Conservation (phyloP, 2,113 vertebrate species). For the Callopanchax toddi region DNA sequence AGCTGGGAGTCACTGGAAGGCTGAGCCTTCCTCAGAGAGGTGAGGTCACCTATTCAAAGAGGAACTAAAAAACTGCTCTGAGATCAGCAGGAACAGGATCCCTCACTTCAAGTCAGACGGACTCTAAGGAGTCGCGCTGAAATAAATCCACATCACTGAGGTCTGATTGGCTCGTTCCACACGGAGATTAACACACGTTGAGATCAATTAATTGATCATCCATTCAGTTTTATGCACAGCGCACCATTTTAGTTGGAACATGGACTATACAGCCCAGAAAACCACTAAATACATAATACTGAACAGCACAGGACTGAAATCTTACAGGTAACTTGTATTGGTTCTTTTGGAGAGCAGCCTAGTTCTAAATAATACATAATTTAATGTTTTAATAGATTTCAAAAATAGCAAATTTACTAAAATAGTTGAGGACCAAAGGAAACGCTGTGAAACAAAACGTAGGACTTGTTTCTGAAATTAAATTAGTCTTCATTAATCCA, state of each 20-base stretch:
- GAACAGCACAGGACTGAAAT: too few relatives aligned
- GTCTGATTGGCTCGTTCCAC: constrained; percentile 6
- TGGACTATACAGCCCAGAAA: not conserved
- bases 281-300: not conserved
- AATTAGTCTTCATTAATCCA: too few relatives aligned
- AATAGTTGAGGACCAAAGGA: too few relatives aligned
- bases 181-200: constrained; percentile 1
- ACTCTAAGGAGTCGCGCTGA: not conserved
- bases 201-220: constrained; percentile 12
- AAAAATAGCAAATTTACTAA: too few relatives aligned
- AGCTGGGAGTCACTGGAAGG: constrained; percentile 31
- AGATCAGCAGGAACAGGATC: constrained; percentile 14
- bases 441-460: too few relatives aligned
- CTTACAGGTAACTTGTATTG: too few relatives aligned
- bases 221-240: not conserved
- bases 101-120: constrained; percentile 22
- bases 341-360: too few relatives aligned
- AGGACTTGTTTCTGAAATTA: too few relatives aligned
- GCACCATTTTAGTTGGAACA: not conserved
- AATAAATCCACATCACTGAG: constrained; percentile 19
- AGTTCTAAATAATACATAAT: too few relatives aligned
- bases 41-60: constrained; percentile 26
- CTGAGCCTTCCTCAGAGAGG: constrained; percentile 3
- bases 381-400: too few relatives aligned
- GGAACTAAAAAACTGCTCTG: constrained; percentile 7